Conservation (phyloP, 1,140 invertebrate species). For the Tetramorium simillimum region DNA sequence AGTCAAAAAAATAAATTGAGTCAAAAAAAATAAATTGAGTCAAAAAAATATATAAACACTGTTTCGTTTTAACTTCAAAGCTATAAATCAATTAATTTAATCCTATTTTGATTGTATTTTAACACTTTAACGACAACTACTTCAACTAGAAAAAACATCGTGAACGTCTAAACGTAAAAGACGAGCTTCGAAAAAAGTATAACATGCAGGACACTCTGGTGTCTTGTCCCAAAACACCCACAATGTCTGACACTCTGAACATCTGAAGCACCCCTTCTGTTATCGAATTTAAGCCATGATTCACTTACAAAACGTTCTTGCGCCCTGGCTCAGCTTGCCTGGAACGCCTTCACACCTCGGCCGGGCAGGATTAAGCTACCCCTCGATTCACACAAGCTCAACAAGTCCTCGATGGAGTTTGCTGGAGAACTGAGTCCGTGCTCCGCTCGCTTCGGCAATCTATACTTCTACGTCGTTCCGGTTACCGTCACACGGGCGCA, state of each 20-base stretch:
- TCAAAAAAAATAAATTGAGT: not conserved
- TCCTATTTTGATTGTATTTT: not conserved
- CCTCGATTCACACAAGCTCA: conserved; percentile 66
- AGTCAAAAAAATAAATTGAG: not conserved
- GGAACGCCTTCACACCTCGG: conserved; percentile 9
- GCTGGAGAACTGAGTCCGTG: conserved; percentile 77
- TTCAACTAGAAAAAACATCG: not conserved
- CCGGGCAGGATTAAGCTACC: conserved; percentile 28
- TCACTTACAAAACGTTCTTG: conserved; percentile 49
- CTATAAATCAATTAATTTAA: not conserved
- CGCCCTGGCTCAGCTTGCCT: conserved; percentile 3
- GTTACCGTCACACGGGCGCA: conserved; percentile 76
- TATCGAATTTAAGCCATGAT: not conserved
- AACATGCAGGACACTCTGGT: not conserved
- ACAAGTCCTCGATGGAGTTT: conserved; percentile 79
- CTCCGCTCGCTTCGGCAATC: conserved; percentile 74
- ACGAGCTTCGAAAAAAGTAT: not conserved
- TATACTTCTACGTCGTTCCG: conserved; percentile 79
- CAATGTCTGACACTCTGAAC: not conserved
- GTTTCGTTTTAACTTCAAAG: not conserved
- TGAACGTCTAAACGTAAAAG: not conserved
- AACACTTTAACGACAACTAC: not conserved
- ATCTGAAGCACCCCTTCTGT: not conserved
- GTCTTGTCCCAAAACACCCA: not conserved
- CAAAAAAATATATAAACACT: not conserved